Evolutionary conservation across 1,140 invertebrate species (phyloP).

Genomic region (Eulimnadia texana): DNA sequence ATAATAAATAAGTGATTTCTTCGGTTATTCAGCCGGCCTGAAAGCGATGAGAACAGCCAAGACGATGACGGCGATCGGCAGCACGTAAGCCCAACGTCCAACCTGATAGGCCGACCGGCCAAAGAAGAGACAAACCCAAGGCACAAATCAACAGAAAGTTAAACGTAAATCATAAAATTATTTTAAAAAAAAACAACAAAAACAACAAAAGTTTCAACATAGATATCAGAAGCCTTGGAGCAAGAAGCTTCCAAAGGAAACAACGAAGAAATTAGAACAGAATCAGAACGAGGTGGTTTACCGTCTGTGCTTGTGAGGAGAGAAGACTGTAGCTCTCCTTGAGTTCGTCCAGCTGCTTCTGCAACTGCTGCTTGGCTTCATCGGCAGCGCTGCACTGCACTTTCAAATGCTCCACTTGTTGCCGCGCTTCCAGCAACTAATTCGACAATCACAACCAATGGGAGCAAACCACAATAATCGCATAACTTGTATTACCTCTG

Average conservation of each 20-base stretch:
- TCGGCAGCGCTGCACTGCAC: conserved; percentile 23
- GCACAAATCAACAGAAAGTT: conserved; percentile 2
- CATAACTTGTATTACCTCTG: too few relatives aligned
- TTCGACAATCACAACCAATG: neutral
- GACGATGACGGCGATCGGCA: conserved; percentile 14
- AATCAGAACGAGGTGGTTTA: neutral
- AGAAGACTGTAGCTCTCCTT: conserved; percentile 23
- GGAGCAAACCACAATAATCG: too few relatives aligned
- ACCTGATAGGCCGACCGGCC: conserved; percentile 8
- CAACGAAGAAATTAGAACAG: neutral
- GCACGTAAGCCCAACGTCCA: conserved; percentile 10
- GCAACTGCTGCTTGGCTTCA: conserved; percentile 23
- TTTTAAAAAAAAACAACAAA: neutral
- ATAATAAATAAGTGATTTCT: neutral
- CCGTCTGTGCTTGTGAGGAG: conserved; percentile 16
- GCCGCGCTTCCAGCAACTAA: neutral
- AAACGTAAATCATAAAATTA: neutral
- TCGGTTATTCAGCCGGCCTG: conserved; percentile 14
- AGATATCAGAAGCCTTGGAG: too few relatives aligned
- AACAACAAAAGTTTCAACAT: neutral
- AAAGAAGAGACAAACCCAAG: conserved; percentile 7
- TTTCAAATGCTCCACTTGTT: conserved; percentile 23
- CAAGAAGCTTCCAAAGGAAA: neutral
- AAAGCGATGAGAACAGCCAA: conserved; percentile 16
- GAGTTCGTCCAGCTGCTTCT: conserved; percentile 24